phyloP scores from a whole-genome alignment of 2,797 vertebrate species.

The Coregonus suidteri region DNA sequence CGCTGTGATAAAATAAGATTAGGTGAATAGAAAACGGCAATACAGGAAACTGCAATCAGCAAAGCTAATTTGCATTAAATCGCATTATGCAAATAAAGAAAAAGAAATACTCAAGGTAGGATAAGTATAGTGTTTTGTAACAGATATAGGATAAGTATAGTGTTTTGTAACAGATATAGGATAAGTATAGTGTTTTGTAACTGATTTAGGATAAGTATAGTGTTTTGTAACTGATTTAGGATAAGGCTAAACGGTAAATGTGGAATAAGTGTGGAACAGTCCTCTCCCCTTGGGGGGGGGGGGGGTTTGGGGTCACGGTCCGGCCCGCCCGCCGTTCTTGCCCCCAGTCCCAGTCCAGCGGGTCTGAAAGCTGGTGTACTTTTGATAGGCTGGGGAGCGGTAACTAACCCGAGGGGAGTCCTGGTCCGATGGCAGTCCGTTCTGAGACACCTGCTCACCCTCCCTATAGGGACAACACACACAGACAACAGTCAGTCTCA shows the following conservation, averaged over 20 bases:
- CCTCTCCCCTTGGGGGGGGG: not conserved
- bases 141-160: no score
- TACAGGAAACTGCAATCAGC: not conserved
- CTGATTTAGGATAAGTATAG: not conserved
- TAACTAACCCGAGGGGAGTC: constrained; percentile 98
- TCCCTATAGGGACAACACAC: constrained; percentile 72
- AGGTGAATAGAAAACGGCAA: not conserved
- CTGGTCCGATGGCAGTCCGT: constrained; percentile 90
- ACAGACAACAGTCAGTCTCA: constrained; percentile 27
- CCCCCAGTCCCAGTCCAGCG: constrained; percentile 73
- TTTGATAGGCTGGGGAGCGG: constrained; percentile 94
- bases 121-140: not conserved
- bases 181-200: no score
- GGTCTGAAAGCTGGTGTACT: constrained; percentile 93
- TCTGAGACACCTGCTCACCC: constrained; percentile 88
- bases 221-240: not conserved
- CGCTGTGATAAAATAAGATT: not conserved
- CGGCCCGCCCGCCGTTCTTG: constrained; percentile 74
- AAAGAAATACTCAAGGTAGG: not conserved
- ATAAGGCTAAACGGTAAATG: not conserved
- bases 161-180: not conserved
- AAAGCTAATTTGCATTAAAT: not conserved
- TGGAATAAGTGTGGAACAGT: not conserved
- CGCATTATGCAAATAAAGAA: not conserved
- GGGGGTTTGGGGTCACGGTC: constrained; percentile 70